Evolutionary conservation across 2,888 invertebrate genomes (phyloP), one percentile per base, ranked within the genome.

Genomic region (Amphimallon solstitiale): DNA sequence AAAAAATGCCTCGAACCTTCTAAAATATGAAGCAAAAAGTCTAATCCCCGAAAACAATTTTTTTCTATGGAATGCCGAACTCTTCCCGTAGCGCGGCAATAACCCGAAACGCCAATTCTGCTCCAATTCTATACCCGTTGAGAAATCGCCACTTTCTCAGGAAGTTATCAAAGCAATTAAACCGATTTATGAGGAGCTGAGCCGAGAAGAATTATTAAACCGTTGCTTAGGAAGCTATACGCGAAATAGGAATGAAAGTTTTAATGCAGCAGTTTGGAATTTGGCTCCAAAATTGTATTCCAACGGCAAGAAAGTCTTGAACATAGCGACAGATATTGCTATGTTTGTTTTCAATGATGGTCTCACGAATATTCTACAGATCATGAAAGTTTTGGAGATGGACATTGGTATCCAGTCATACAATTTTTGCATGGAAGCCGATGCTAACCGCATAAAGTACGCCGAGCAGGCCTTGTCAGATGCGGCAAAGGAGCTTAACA

Each of bases 321-420:
- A 14, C 12, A 14, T 46, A 6, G 46, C 46, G 12, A 14, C 46
- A 46, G 14, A 46, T 46, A 46, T 46, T 14, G 46, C 46, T 12
- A 19, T 14, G 1, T 6, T 15, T 2, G 5, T 12, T 46, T 46
- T 46, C 14, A 46, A 46, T 14, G 14, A 46, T 14, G 14, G 9
- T 2, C 46, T 46, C 2, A 12, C n/a, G n/a, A 14, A 5, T 46
- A 54, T 59, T 29, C 61, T 69, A 61, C 48, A 38, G 19, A 37
- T 68, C 21, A 62, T 69, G 49, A 1, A 69, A 40, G 51, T 56
- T 23, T 65, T 68, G 35, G 69, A 65, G 5, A 48, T 69, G 19
- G 65, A 34, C 49, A 68, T 68, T 40, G 68, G 62, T 3, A 37
- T 10, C 10, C 12, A 63, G 19, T 56, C 37, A 19, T 59, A 54